These are phyloP conservation scores for Archaeoteleia sp. DNA, from an alignment of 2,888 invertebrate species.

Conservation along the genomic window DNA sequence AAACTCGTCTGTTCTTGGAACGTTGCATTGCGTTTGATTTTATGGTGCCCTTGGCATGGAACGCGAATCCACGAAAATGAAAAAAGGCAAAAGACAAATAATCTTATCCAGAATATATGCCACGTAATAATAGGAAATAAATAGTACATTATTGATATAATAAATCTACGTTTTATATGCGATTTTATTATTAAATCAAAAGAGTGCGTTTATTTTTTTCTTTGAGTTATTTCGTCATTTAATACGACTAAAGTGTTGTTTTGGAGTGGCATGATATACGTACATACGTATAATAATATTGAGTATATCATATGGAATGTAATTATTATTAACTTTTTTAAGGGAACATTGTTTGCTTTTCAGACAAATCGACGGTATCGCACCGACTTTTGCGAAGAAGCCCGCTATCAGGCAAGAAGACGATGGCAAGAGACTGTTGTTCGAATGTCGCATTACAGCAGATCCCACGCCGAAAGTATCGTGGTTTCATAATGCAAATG, in stretches of 20 bases:
- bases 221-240: too few species aligned
- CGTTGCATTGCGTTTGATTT: slow-evolving; percentile 33
- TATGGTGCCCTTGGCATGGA: slow-evolving; percentile 42
- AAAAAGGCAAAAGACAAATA: neutral
- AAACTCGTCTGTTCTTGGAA: slow-evolving; percentile 39
- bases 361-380: slow-evolving; percentile 98
- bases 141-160: too few species aligned
- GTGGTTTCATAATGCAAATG: slow-evolving; percentile 92
- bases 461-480: slow-evolving; percentile 91
- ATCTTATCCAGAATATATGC: too few species aligned
- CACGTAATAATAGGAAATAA: too few species aligned
- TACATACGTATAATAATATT: too few species aligned
- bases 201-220: too few species aligned
- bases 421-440: slow-evolving; percentile 93
- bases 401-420: slow-evolving; percentile 98
- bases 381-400: slow-evolving; percentile 98
- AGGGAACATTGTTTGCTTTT: slow-evolving; percentile 22
- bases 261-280: neutral
- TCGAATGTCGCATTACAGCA: slow-evolving; percentile 95
- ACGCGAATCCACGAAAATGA: slow-evolving; percentile 11
- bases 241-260: too few species aligned
- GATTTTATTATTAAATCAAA: too few species aligned
- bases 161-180: too few species aligned
- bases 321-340: slow-evolving; percentile 4
- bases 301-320: slow-evolving; percentile 3